A percentile compares a stretch with the other conserved stretches of the same genome.
phyloP scores from a whole-genome alignment of 2,888 invertebrate species.

The Bugulina stolonifera region DNA sequence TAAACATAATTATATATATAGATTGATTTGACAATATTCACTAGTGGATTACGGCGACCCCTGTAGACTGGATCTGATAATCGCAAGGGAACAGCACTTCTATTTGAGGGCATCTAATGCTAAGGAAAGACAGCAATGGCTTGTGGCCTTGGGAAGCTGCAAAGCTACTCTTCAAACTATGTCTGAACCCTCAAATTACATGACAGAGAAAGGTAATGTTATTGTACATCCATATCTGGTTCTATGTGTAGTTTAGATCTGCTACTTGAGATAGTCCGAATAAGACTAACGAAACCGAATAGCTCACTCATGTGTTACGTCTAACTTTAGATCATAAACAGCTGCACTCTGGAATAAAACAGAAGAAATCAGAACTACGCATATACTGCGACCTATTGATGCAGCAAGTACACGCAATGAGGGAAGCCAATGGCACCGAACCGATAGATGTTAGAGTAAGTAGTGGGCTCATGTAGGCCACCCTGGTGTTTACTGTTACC shows the following conservation, averaged over 20 bases:
- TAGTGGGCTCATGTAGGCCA: too few relatives aligned
- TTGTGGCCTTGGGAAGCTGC: conserved; percentile 72
- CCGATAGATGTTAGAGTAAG: conserved; percentile 38
- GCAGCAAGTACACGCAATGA: conserved; percentile 75
- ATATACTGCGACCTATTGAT: conserved; percentile 75
- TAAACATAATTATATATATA: too few relatives aligned
- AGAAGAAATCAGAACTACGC: conserved; percentile 71
- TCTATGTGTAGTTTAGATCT: too few relatives aligned
- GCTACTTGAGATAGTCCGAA: too few relatives aligned
- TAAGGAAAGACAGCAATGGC: conserved; percentile 73
- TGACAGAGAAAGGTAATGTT: background rate
- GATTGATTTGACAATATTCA: too few relatives aligned
- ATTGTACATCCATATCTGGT: too few relatives aligned
- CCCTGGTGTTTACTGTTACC: too few relatives aligned
- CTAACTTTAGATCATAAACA: conserved; percentile 31
- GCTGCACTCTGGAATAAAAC: conserved; percentile 54
- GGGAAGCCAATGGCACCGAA: conserved; percentile 59
- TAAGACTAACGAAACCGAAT: too few relatives aligned
- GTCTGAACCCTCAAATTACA: conserved; percentile 16
- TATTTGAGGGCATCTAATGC: conserved; percentile 71
- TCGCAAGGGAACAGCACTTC: conserved; percentile 76
- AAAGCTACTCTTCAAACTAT: conserved; percentile 61
- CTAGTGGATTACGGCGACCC: conserved; percentile 67
- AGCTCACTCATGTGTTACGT: too few relatives aligned
- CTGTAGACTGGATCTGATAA: conserved; percentile 69